A percentile compares a stretch with the other conserved stretches of the same genome.
phyloP scores from a whole-genome alignment of 2,113 vertebrate genomes.

The Passer montanus region DNA sequence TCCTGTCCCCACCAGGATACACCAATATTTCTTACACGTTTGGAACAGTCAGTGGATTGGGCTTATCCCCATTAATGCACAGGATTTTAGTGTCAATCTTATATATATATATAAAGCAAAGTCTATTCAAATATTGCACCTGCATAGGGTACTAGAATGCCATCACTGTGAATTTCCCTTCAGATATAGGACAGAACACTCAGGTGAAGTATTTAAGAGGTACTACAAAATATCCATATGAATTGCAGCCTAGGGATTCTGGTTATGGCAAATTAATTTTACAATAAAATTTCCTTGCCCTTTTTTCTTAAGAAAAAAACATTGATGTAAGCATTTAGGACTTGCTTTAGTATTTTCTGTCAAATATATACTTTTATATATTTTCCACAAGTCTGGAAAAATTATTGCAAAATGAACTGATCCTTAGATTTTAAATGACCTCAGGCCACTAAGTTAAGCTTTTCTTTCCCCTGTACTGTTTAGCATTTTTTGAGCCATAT shows the following conservation, averaged over 20 bases:
- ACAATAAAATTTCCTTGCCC: not conserved
- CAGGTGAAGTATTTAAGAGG: not conserved
- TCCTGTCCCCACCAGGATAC: not conserved
- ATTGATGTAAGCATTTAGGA: not conserved
- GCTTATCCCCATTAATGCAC: not conserved
- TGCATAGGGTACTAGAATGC: not conserved
- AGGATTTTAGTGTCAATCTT: not conserved
- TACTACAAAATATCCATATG: not conserved
- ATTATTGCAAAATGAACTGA: not conserved
- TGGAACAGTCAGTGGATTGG: not conserved
- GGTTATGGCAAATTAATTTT: not conserved
- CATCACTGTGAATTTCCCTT: not conserved
- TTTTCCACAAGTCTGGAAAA: not conserved
- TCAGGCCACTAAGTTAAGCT: not conserved
- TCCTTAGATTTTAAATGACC: not conserved
- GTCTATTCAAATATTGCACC: not conserved
- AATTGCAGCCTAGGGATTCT: not conserved
- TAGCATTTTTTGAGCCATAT: not conserved
- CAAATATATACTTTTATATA: not conserved
- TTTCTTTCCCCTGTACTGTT: not conserved
- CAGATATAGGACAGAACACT: not conserved
- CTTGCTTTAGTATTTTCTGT: not conserved
- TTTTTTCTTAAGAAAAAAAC: not conserved
- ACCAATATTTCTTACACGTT: accelerated
- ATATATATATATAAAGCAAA: not conserved